Conservation (phyloP, 2,888 invertebrate genomes). For the Zaprionus bogoriensis region DNA sequence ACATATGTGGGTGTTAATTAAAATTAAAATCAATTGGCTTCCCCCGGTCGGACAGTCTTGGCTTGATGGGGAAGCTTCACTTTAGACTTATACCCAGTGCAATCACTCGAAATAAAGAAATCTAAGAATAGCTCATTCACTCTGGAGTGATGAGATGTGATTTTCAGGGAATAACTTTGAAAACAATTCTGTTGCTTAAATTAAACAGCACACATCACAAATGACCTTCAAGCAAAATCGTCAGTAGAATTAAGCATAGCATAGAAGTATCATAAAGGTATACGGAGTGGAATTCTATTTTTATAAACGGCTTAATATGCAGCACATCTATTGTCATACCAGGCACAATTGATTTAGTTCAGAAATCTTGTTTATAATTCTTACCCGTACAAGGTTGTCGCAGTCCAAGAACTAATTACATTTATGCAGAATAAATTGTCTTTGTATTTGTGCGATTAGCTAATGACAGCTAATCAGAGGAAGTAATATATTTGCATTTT, state of each 20-base stretch:
- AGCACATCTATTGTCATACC: too few species aligned
- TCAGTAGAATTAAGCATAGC: not conserved
- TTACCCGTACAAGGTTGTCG: not conserved
- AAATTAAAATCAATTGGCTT: slow-evolving; percentile 66
- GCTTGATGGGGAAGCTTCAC: slow-evolving; percentile 2
- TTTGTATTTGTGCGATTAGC: not conserved
- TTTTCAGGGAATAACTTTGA: too few species aligned
- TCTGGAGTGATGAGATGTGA: slow-evolving; percentile 24
- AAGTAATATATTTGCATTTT: not conserved
- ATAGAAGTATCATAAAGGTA: too few species aligned
- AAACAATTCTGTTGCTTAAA: slow-evolving; percentile 48
- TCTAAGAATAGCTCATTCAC: slow-evolving; percentile 30
- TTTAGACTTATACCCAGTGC: slow-evolving; percentile 7
- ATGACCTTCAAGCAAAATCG: not conserved
- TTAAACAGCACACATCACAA: slow-evolving; percentile 9
- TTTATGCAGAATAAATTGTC: not conserved
- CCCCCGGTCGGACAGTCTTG: slow-evolving; percentile 5
- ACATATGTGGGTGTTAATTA: slow-evolving; percentile 66
- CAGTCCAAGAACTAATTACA: not conserved
- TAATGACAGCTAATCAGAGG: not conserved
- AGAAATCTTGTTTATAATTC: not conserved
- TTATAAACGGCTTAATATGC: too few species aligned
- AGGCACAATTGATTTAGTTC: too few species aligned
- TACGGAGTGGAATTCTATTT: too few species aligned
- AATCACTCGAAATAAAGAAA: slow-evolving; percentile 17